A percentile compares a stretch with the other conserved stretches of the same genome.
These are phyloP conservation scores for Syngnathoides biaculeatus DNA, from an alignment of 2,113 vertebrate genomes.

Conservation along the genomic window DNA sequence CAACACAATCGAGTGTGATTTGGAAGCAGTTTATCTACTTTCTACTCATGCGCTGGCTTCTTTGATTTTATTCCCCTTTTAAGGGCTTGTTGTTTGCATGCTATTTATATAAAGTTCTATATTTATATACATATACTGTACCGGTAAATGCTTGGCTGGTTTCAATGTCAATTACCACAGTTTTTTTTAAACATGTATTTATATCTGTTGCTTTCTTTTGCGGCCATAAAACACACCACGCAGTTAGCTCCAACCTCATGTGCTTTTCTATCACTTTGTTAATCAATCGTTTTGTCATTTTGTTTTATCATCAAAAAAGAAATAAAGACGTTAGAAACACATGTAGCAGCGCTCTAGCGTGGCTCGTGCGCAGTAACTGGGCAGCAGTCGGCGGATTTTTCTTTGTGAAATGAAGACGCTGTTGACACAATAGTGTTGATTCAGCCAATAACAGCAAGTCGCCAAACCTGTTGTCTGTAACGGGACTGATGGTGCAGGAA, in stretches of 20 bases:
- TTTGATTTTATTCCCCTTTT: conserved; percentile 35
- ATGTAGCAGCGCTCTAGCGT: too few species aligned
- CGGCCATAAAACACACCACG: conserved; percentile 39
- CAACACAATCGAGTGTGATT: too few species aligned
- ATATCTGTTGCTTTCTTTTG: conserved; percentile 40
- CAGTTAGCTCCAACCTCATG: conserved; percentile 28
- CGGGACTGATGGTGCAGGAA: conserved; percentile 27
- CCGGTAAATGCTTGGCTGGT: conserved; percentile 72
- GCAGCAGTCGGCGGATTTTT: not conserved
- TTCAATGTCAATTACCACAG: conserved; percentile 69
- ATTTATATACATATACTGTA: conserved; percentile 56
- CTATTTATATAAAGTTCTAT: conserved; percentile 53
- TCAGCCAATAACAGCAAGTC: conserved; percentile 45
- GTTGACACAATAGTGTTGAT: conserved; percentile 18
- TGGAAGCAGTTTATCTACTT: too few species aligned
- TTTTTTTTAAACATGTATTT: conserved; percentile 41
- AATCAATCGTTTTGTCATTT: too few species aligned
- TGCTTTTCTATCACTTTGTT: conserved; percentile 18
- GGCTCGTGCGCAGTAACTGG: not conserved
- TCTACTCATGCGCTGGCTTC: not conserved
- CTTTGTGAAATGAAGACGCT: conserved; percentile 9
- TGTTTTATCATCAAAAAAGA: conserved; percentile 19
- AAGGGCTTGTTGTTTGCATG: conserved; percentile 33
- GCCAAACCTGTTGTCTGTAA: conserved; percentile 53
- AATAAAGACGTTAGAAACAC: not conserved